These are phyloP conservation scores for Crossocerus cetratus DNA, from an alignment of 2,888 invertebrate species.

Conservation along the genomic window DNA sequence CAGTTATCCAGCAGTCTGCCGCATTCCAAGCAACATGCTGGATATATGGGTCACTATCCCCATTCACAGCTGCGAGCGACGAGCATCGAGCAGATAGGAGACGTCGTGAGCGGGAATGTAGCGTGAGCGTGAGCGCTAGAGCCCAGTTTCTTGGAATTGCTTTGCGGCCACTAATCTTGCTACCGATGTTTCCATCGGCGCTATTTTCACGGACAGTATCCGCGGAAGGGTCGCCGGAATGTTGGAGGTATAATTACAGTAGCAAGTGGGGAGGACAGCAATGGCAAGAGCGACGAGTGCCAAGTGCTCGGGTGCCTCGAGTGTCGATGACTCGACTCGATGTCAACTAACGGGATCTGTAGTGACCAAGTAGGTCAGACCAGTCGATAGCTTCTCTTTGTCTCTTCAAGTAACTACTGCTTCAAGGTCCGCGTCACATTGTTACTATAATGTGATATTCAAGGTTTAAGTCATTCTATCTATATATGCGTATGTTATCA, in stretches of 20 bases:
- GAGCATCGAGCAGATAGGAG: no score
- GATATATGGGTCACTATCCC: no score
- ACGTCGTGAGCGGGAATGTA: no score
- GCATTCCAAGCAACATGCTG: no score
- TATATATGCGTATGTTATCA: no score
- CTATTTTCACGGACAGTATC: constrained; percentile 22
- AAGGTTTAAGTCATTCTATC: not conserved
- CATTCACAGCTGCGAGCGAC: no score
- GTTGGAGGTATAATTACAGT: constrained; percentile 39
- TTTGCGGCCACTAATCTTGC: no score
- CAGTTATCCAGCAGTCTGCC: no score
- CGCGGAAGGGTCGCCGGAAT: constrained; percentile 31
- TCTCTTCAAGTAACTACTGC: constrained; percentile 32
- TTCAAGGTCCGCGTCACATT: constrained; percentile 28
- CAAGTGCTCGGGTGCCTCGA: constrained; percentile 29
- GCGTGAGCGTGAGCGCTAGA: no score
- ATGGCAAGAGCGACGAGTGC: constrained; percentile 9
- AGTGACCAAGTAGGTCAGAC: constrained; percentile 69
- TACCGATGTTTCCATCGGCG: not conserved
- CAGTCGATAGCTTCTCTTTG: constrained; percentile 54
- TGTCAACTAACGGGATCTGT: constrained; percentile 68
- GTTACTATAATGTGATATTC: constrained; percentile 14
- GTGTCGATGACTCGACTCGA: constrained; percentile 42
- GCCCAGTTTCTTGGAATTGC: no score
- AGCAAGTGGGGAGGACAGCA: not conserved